phyloP scores from a whole-genome alignment of 2,113 vertebrate species.

The Leptobrachium leishanense region DNA sequence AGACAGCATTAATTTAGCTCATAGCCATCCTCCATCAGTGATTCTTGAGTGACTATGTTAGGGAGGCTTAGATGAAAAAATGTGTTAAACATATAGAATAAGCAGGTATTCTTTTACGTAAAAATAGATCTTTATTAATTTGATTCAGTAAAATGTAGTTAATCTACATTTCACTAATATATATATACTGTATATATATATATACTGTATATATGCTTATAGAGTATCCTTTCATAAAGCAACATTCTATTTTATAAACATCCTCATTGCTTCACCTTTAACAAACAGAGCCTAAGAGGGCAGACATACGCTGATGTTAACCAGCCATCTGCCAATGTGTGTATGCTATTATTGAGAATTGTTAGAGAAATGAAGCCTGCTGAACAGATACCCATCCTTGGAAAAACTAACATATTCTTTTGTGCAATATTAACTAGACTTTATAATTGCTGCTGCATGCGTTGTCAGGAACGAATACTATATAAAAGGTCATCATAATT shows the following conservation, averaged over 20 bases:
- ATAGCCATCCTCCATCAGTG: too few species aligned
- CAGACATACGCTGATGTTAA: neutral
- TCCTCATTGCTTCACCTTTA: neutral
- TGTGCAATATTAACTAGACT: neutral
- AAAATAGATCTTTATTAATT: too few species aligned
- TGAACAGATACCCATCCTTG: neutral
- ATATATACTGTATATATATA: too few species aligned
- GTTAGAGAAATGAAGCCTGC: neutral
- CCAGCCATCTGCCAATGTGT: neutral
- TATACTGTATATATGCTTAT: too few species aligned
- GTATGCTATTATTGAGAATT: neutral
- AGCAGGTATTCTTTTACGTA: too few species aligned
- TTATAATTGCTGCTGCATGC: neutral
- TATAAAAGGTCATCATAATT: neutral
- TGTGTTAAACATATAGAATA: too few species aligned
- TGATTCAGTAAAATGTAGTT: too few species aligned
- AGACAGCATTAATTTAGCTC: too few species aligned
- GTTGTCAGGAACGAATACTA: neutral
- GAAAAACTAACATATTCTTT: slow-evolving; percentile 1
- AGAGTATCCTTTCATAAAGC: too few species aligned
- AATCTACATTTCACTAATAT: too few species aligned
- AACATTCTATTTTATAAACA: neutral
- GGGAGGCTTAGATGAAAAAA: too few species aligned
- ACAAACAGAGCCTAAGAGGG: neutral
- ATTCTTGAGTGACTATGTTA: too few species aligned